Evolutionary conservation across 2,113 vertebrate genomes (phyloP).

Genomic region (Condylura cristata): DNA sequence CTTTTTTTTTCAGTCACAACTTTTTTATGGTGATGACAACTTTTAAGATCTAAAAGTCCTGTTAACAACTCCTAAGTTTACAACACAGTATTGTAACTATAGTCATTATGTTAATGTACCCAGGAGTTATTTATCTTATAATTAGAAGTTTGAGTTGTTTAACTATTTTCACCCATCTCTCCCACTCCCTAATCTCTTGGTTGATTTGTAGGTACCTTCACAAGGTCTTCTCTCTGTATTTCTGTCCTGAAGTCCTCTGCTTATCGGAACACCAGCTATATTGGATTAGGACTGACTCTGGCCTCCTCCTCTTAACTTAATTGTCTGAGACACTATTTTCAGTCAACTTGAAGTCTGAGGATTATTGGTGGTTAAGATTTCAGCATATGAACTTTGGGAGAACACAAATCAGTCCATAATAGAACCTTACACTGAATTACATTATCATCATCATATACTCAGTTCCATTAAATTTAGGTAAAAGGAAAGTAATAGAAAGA

Average conservation of each 20-base stretch:
- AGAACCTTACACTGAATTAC: background rate
- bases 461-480: background rate
- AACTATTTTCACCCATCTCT: background rate
- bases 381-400: background rate
- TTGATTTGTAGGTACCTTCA: background rate
- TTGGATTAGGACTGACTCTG: background rate
- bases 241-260: background rate
- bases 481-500: background rate
- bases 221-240: background rate
- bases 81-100: background rate
- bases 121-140: background rate
- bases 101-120: background rate
- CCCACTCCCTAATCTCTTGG: background rate
- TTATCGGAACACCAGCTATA: background rate
- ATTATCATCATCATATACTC: background rate
- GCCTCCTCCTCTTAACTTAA: background rate
- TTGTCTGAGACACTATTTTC: background rate
- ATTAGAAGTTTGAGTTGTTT: background rate
- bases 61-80: background rate
- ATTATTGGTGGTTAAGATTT: background rate
- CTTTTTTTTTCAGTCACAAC: slow-evolving; percentile 1
- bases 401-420: background rate
- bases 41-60: background rate
- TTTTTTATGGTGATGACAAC: slow-evolving; percentile 30
- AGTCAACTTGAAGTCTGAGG: background rate